These are phyloP conservation scores for Antigone vipio DNA, from an alignment of 2,113 vertebrate genomes.

Conservation along the genomic window DNA sequence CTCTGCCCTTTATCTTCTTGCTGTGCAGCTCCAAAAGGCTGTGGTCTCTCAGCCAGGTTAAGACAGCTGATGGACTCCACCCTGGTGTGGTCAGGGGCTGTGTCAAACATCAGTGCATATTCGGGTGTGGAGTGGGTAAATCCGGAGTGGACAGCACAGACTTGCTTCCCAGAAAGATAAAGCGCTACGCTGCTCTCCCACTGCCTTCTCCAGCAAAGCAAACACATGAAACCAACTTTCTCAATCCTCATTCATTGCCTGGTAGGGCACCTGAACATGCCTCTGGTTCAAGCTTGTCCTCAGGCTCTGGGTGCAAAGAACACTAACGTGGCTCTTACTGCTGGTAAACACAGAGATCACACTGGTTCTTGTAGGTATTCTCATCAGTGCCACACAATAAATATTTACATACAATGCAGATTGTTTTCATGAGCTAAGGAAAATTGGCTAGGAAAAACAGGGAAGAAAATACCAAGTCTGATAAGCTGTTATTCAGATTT, in stretches of 20 bases:
- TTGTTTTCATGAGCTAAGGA: neutral
- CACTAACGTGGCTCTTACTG: accelerated
- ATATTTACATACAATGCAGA: neutral
- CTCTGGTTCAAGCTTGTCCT: neutral
- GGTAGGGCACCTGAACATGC: neutral
- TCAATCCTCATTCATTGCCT: neutral
- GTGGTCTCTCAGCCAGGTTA: neutral
- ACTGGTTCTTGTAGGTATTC: neutral
- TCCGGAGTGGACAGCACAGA: neutral
- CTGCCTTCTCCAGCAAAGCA: neutral
- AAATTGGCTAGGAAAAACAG: neutral
- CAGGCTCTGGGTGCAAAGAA: neutral
- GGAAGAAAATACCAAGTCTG: neutral
- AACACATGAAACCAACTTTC: neutral
- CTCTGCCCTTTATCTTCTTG: neutral
- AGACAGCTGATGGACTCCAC: neutral
- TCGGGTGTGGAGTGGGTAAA: neutral
- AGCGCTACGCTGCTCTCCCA: accelerated
- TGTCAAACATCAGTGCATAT: neutral
- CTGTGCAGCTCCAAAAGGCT: neutral
- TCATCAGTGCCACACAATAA: neutral
- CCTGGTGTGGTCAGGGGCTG: neutral
- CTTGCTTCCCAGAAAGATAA: neutral
- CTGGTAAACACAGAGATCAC: neutral
- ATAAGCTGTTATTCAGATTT: neutral